Conservation (phyloP, 2,797 vertebrate genomes). For the Agapornis canus region DNA sequence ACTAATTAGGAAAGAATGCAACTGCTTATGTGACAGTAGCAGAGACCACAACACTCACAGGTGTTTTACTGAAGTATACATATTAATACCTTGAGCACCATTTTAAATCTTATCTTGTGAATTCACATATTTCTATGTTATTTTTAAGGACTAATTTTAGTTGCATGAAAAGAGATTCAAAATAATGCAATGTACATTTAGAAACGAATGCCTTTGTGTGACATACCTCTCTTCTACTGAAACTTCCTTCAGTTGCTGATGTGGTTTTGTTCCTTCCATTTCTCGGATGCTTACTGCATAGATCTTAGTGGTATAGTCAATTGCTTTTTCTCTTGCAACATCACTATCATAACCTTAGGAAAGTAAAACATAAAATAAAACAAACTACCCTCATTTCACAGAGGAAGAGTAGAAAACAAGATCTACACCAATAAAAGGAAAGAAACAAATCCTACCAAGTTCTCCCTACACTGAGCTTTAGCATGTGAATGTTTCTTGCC, state of each 20-base stretch:
- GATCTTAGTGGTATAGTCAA: slow-evolving; percentile 93
- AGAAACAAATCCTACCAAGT: neutral
- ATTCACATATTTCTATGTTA: neutral
- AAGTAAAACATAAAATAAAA: slow-evolving; percentile 14
- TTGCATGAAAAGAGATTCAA: neutral
- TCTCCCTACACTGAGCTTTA: neutral
- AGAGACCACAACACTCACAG: neutral
- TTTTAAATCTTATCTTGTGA: neutral
- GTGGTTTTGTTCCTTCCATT: slow-evolving; percentile 93
- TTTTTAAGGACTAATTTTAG: neutral
- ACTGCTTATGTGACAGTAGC: neutral
- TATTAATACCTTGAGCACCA: neutral
- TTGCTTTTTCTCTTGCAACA: slow-evolving; percentile 89
- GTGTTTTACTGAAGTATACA: neutral
- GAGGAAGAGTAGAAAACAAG: neutral
- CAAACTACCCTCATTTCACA: neutral
- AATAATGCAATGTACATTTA: neutral
- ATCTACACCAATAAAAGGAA: neutral
- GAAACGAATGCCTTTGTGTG: neutral
- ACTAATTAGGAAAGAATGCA: neutral
- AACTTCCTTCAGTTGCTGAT: slow-evolving; percentile 90
- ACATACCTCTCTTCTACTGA: slow-evolving; percentile 91
- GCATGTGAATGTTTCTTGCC: neutral
- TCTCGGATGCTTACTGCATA: slow-evolving; percentile 92
- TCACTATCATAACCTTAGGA: slow-evolving; percentile 94